These are phyloP conservation scores for Phrynosoma blainvillii DNA, from an alignment of 2,113 vertebrate species.

Conservation along the genomic window DNA sequence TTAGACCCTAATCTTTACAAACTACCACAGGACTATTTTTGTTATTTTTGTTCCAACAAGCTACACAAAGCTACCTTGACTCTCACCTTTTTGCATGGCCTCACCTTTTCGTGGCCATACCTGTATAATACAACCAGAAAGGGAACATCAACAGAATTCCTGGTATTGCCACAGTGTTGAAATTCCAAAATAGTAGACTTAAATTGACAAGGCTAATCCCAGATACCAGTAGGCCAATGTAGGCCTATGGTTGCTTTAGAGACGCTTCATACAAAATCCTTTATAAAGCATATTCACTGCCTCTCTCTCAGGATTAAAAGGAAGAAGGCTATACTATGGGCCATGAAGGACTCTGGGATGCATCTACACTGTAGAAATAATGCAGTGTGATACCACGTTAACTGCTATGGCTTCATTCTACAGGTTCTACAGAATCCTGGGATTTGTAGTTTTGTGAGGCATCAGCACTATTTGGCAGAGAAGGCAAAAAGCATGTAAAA, in stretches of 20 bases:
- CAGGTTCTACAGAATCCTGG: too few relatives aligned
- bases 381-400: too few relatives aligned
- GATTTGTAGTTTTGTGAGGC: too few relatives aligned
- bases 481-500: too few relatives aligned
- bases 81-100: not conserved
- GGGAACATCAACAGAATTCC: not conserved
- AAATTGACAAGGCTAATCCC: not conserved
- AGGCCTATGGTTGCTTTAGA: not conserved
- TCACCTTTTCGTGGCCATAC: not conserved
- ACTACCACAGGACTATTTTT: too few relatives aligned
- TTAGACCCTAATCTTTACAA: too few relatives aligned
- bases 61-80: too few relatives aligned
- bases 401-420: too few relatives aligned
- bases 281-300: not conserved
- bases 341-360: not conserved
- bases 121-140: not conserved
- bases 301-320: not conserved
- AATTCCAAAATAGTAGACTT: not conserved
- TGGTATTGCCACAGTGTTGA: not conserved
- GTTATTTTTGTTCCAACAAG: too few relatives aligned
- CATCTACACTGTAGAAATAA: too few relatives aligned
- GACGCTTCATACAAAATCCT: not conserved
- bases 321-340: not conserved
- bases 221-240: not conserved
- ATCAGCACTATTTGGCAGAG: too few relatives aligned